These are phyloP conservation scores for Zeuzera pyrina DNA, from an alignment of 2,888 invertebrate genomes.

Conservation along the genomic window DNA sequence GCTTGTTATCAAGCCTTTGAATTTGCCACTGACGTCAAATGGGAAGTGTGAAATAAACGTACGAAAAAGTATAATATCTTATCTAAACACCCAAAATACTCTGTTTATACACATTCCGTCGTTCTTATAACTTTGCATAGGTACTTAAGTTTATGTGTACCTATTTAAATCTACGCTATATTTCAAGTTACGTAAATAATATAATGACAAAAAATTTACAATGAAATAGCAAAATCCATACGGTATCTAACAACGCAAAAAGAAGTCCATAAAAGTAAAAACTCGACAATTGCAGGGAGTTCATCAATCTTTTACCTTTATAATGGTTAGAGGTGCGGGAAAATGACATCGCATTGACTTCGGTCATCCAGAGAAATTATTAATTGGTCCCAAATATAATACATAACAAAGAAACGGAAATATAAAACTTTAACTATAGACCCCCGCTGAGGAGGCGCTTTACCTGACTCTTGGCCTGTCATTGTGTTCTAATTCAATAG, in stretches of 20 bases:
- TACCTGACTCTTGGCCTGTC: conserved; percentile 71
- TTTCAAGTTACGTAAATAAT: no score
- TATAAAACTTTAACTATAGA: conserved; percentile 66
- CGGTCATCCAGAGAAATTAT: conserved; percentile 71
- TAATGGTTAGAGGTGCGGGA: conserved; percentile 42
- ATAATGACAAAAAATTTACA: no score
- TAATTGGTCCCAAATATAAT: conserved; percentile 61
- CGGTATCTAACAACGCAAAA: conserved; percentile 33
- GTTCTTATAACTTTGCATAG: no score
- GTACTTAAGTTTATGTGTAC: no score
- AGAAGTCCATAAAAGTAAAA: conserved; percentile 61
- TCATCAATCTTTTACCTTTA: conserved; percentile 64
- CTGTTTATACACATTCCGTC: no score
- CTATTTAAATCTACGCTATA: no score
- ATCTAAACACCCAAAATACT: no score
- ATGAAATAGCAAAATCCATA: no score
- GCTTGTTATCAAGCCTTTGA: no score
- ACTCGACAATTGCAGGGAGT: conserved; percentile 63
- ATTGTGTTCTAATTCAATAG: conserved; percentile 61
- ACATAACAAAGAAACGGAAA: conserved; percentile 70
- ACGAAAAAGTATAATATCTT: no score
- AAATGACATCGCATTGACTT: conserved; percentile 55
- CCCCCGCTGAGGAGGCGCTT: conserved; percentile 62
- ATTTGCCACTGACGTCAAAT: no score
- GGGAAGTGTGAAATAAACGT: no score